Conservation (phyloP, 2,888 invertebrate genomes). For the Calliphora vomitoria region DNA sequence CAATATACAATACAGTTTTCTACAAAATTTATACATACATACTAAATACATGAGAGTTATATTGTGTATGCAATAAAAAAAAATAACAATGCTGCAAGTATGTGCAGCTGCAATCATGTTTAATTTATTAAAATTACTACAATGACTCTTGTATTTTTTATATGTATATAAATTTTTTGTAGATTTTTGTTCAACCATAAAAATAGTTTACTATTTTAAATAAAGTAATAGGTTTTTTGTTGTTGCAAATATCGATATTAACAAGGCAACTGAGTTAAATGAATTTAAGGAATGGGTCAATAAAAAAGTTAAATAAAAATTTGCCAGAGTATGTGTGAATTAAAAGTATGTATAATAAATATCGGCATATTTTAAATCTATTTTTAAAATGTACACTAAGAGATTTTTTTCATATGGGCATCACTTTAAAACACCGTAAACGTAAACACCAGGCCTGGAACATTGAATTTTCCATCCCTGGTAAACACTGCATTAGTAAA, state of each 20-base stretch:
- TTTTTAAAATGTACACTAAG: no score
- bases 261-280: background rate
- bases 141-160: slow-evolving; percentile 51
- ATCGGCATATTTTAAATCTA: no score
- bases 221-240: slow-evolving; percentile 1
- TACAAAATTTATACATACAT: background rate
- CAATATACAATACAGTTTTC: background rate
- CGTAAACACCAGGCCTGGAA: no score
- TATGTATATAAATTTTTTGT: slow-evolving; percentile 12
- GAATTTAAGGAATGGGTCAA: no score
- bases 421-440: no score
- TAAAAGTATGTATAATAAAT: no score
- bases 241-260: background rate
- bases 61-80: slow-evolving; percentile 11
- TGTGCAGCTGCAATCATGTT: slow-evolving; percentile 70
- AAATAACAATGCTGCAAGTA: slow-evolving; percentile 29
- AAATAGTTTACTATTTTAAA: slow-evolving; percentile 22
- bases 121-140: slow-evolving; percentile 68
- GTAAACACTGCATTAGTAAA: background rate
- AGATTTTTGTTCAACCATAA: slow-evolving; percentile 28
- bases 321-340: no score
- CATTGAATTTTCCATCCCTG: no score
- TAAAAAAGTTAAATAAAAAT: no score
- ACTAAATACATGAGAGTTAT: background rate
- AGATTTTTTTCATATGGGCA: no score